A percentile compares a stretch with the other conserved stretches of the same genome.
Evolutionary conservation across 2,888 invertebrate species (phyloP).

Genomic region (Eupithecia vulgata): DNA sequence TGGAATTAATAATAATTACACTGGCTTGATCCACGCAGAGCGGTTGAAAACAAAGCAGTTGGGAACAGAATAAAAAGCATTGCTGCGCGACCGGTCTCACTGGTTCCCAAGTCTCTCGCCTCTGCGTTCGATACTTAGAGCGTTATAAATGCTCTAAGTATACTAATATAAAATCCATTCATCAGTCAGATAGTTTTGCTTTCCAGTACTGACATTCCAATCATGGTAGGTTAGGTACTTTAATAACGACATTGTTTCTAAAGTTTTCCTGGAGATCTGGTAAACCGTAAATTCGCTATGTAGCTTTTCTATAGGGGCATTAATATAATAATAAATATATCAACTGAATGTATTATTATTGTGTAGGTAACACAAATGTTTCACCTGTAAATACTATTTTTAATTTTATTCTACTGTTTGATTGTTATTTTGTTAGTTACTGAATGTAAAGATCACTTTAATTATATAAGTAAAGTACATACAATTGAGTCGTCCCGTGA

Average conservation of each 20-base stretch:
- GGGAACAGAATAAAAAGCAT: conserved; percentile 68
- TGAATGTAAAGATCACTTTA: too few relatives aligned
- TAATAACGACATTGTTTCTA: not conserved
- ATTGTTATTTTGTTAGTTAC: too few relatives aligned
- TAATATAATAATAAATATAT: not conserved
- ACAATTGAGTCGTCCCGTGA: too few relatives aligned
- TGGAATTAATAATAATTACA: not conserved
- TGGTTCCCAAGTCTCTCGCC: conserved; percentile 57
- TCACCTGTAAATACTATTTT: too few relatives aligned
- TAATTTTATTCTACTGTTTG: too few relatives aligned
- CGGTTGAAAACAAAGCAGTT: conserved; percentile 36
- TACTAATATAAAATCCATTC: conserved; percentile 45
- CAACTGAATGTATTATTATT: too few relatives aligned
- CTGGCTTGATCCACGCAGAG: not conserved
- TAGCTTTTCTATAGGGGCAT: not conserved
- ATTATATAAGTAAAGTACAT: too few relatives aligned
- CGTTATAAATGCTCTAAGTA: too few relatives aligned
- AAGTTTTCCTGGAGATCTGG: conserved; percentile 22
- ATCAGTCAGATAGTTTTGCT: conserved; percentile 37
- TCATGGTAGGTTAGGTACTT: not conserved
- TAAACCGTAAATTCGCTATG: conserved; percentile 13
- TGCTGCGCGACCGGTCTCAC: conserved; percentile 68
- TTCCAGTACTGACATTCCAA: conserved; percentile 2
- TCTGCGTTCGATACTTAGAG: conserved; percentile 48
- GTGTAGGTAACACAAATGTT: too few relatives aligned